A percentile compares a stretch with the other conserved stretches of the same genome.
Conservation (phyloP, 2,888 invertebrate species). For the Drosophila cognata region DNA sequence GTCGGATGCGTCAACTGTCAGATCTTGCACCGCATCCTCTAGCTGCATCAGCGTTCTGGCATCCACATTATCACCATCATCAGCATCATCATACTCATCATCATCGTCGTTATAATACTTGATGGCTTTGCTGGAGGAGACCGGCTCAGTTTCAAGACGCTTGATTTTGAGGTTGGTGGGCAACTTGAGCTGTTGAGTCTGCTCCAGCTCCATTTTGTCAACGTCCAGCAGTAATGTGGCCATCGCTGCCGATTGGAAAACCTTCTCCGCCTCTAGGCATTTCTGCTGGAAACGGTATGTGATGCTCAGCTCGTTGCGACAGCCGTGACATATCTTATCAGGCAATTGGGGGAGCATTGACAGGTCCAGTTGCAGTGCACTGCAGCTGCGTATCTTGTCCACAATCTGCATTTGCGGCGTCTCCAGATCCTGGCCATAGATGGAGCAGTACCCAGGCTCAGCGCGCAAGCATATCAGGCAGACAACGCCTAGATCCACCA, state of each 20-base stretch:
- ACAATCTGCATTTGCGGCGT: slow-evolving; percentile 70
- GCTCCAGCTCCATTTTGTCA: slow-evolving; percentile 50
- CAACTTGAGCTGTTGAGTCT: slow-evolving; percentile 68
- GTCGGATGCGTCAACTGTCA: slow-evolving; percentile 23
- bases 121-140: slow-evolving; percentile 1
- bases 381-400: slow-evolving; percentile 83
- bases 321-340: slow-evolving; percentile 82
- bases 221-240: slow-evolving; percentile 49
- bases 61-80: slow-evolving; percentile 3
- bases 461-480: slow-evolving; percentile 83
- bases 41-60: slow-evolving; percentile 17
- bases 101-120: slow-evolving; percentile 37
- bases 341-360: slow-evolving; percentile 78
- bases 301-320: slow-evolving; percentile 79
- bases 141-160: slow-evolving; percentile 50
- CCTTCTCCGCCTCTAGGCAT: slow-evolving; percentile 81
- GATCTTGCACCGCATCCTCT: slow-evolving; percentile 30
- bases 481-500: slow-evolving; percentile 81
- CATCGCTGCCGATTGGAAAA: slow-evolving; percentile 68
- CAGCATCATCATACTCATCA: background rate
- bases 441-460: slow-evolving; percentile 73
- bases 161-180: slow-evolving; percentile 76
- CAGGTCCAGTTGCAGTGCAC: slow-evolving; percentile 70
- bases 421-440: slow-evolving; percentile 77
- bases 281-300: slow-evolving; percentile 83